Evolutionary conservation across 2,113 vertebrate species (phyloP).

Genomic region (Gulo gulo): DNA sequence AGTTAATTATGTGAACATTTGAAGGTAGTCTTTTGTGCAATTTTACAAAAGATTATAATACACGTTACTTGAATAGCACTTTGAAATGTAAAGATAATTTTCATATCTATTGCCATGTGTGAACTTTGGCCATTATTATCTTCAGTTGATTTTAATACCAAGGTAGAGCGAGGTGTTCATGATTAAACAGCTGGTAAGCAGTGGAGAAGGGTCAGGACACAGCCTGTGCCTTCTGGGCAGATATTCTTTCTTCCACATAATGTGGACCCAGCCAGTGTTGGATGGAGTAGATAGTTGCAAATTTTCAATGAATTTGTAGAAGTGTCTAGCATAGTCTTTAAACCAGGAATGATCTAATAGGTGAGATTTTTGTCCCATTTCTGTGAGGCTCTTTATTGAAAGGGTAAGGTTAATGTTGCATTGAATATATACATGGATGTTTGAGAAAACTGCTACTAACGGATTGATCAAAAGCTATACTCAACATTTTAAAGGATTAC

Average conservation of each 20-base stretch:
- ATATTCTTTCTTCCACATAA: neutral
- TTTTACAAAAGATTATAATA: neutral
- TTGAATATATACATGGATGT: neutral
- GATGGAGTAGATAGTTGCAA: neutral
- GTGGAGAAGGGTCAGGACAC: neutral
- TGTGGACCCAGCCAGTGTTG: no score
- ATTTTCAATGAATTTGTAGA: neutral
- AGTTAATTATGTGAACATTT: slow-evolving; percentile 24
- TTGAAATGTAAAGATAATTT: neutral
- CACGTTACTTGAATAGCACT: neutral
- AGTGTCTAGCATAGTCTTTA: neutral
- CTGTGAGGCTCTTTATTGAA: neutral
- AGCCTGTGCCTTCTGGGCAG: neutral
- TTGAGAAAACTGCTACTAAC: neutral
- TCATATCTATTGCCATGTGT: neutral
- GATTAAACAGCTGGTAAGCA: neutral
- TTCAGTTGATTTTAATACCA: neutral
- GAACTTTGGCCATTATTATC: neutral
- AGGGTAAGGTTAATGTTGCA: neutral
- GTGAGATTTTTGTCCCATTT: neutral
- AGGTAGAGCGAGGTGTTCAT: neutral
- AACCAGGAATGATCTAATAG: neutral
- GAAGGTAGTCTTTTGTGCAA: neutral
- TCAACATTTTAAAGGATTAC: neutral
- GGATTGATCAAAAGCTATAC: neutral